Percentiles rank a stretch among this genome's conserved stretches.
These are phyloP conservation scores for Cavia porcellus DNA, from an alignment of 2,113 vertebrate species.

Conservation along the genomic window DNA sequence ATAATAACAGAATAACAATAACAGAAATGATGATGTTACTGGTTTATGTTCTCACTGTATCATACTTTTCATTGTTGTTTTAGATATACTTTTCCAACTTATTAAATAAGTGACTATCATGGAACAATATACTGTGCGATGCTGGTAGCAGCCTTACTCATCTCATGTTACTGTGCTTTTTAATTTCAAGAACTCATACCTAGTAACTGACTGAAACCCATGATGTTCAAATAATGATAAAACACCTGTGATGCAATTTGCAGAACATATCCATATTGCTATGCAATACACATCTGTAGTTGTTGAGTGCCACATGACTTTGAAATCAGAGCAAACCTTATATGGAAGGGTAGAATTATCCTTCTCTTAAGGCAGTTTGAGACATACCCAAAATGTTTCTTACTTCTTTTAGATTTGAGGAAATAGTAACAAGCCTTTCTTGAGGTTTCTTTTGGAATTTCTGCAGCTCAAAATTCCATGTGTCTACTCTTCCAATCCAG, in stretches of 20 bases:
- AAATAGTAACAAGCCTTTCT: not conserved
- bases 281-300: not conserved
- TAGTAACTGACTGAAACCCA: not conserved
- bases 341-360: not conserved
- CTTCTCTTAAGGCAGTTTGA: not conserved
- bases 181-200: not conserved
- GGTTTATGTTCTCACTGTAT: fast-evolving
- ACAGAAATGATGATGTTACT: not conserved
- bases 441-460: not conserved
- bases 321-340: not conserved
- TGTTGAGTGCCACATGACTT: not conserved
- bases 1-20: not conserved
- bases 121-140: not conserved
- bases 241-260: not conserved
- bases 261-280: not conserved
- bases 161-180: not conserved
- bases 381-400: not conserved
- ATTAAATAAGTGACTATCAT: not conserved
- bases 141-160: not conserved
- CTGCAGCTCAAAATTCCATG: not conserved
- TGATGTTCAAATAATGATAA: not conserved
- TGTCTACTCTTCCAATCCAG: not conserved
- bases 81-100: not conserved
- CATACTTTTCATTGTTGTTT: not conserved
- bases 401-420: not conserved